A percentile compares a stretch with the other conserved stretches of the same genome.
These are phyloP conservation scores for Antennarius striatus DNA, from an alignment of 2,113 vertebrate species.

Conservation along the genomic window DNA sequence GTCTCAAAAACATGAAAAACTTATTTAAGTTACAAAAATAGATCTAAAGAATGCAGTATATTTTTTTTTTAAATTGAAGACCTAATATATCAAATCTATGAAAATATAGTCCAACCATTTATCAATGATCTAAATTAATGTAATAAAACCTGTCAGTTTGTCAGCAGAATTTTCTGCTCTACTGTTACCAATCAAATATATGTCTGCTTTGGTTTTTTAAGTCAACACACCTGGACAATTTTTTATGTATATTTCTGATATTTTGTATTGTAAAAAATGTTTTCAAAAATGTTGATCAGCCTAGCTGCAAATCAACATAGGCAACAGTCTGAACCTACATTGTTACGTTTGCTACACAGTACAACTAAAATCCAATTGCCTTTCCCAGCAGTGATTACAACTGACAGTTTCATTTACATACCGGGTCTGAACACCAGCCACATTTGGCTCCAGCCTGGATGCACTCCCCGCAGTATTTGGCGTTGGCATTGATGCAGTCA, in stretches of 20 bases:
- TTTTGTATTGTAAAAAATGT: neutral
- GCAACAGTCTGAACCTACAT: neutral
- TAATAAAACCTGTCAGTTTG: too few species aligned
- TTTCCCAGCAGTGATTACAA: conserved; percentile 17
- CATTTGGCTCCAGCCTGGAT: conserved; percentile 97
- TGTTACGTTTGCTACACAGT: neutral
- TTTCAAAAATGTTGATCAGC: neutral
- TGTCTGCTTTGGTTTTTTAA: neutral
- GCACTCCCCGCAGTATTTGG: conserved; percentile 94
- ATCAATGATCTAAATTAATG: too few species aligned
- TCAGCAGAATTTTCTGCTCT: neutral
- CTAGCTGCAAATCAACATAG: neutral
- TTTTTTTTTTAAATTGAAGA: too few species aligned
- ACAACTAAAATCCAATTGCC: conserved; percentile 6
- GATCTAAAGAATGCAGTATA: too few species aligned
- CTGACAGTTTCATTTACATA: conserved; percentile 75
- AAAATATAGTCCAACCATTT: too few species aligned
- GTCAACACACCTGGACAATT: too few species aligned
- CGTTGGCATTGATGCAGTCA: conserved; percentile 93
- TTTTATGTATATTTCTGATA: too few species aligned
- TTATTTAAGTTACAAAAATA: too few species aligned
- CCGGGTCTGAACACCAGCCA: conserved; percentile 93
- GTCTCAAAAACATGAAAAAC: too few species aligned
- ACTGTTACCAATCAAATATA: neutral
- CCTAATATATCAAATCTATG: too few species aligned